phyloP scores from a whole-genome alignment of 2,113 vertebrate species.

The Cyanoramphus novaezelandiae region DNA sequence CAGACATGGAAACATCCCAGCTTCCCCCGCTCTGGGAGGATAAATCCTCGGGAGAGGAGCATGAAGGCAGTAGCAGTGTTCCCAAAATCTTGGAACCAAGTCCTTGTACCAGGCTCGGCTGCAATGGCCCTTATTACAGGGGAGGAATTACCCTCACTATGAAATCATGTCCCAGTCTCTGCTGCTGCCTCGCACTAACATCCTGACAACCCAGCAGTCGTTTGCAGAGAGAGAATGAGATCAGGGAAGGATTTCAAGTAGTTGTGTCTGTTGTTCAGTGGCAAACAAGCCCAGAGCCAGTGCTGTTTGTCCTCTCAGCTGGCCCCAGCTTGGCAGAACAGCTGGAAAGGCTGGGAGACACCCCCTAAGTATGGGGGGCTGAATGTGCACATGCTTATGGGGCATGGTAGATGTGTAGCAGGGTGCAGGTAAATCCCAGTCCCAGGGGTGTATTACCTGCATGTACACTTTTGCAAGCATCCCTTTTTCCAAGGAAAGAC shows the following conservation, averaged over 20 bases:
- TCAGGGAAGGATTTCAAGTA: slow-evolving; percentile 42
- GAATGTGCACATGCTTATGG: background rate
- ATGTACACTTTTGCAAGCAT: background rate
- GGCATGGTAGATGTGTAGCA: background rate
- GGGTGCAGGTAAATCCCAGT: background rate
- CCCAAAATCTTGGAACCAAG: background rate
- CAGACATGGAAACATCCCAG: background rate
- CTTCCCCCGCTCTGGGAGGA: background rate
- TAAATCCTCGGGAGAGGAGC: background rate
- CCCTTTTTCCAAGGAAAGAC: background rate
- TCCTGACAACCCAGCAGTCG: background rate
- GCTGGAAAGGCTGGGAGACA: background rate
- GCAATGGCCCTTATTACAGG: background rate
- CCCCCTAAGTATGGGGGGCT: background rate
- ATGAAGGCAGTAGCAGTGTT: background rate
- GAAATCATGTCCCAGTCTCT: background rate
- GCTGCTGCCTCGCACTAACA: background rate
- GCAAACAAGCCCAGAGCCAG: slow-evolving; percentile 23
- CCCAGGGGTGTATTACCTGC: background rate
- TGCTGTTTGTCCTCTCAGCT: background rate
- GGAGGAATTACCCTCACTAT: background rate
- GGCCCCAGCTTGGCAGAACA: slow-evolving; percentile 19
- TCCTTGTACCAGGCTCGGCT: background rate
- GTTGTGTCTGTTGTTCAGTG: slow-evolving; percentile 6
- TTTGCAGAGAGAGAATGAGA: slow-evolving; percentile 42